Percentiles rank a stretch among this genome's conserved stretches.
These are phyloP conservation scores for Drosophila pseudoobscura DNA, from an alignment of 1,140 invertebrate species.

Conservation along the genomic window DNA sequence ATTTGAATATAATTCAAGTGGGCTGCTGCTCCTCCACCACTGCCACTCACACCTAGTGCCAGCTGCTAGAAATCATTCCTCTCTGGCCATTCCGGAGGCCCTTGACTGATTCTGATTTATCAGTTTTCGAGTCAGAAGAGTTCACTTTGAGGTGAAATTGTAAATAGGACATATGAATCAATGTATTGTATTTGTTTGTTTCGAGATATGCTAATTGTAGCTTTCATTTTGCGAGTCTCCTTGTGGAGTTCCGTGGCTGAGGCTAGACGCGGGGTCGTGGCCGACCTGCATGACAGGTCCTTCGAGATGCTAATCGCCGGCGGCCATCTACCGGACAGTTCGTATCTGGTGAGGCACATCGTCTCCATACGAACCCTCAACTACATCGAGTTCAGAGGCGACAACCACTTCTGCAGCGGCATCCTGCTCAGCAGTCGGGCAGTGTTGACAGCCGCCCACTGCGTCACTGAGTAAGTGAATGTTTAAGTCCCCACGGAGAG, in stretches of 20 bases:
- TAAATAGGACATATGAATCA: too few relatives aligned
- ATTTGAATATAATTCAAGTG: constrained; percentile 61
- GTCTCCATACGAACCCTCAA: constrained; percentile 55
- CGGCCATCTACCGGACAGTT: constrained; percentile 17
- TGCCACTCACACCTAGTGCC: constrained; percentile 39
- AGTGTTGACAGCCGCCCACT: constrained; percentile 61
- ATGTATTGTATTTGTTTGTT: too few relatives aligned
- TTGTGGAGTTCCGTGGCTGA: not conserved
- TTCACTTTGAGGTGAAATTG: too few relatives aligned
- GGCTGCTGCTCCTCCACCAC: not conserved
- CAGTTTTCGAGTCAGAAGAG: too few relatives aligned
- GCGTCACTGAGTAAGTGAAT: constrained; percentile 56
- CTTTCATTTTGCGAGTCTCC: not conserved
- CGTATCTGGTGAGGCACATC: constrained; percentile 23
- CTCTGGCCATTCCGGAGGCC: too few relatives aligned
- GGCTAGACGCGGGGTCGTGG: constrained; percentile 27
- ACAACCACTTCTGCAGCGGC: constrained; percentile 65
- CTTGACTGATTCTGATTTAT: too few relatives aligned
- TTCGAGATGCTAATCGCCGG: constrained; percentile 61
- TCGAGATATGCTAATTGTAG: constrained; percentile 4
- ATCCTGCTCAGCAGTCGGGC: constrained; percentile 51
- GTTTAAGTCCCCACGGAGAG: not conserved
- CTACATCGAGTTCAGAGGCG: constrained; percentile 30
- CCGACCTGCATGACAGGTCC: constrained; percentile 34
- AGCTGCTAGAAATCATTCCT: constrained; percentile 16